Evolutionary conservation across 2,888 invertebrate species (phyloP).

Genomic region (Agrenia bidenticulata): DNA sequence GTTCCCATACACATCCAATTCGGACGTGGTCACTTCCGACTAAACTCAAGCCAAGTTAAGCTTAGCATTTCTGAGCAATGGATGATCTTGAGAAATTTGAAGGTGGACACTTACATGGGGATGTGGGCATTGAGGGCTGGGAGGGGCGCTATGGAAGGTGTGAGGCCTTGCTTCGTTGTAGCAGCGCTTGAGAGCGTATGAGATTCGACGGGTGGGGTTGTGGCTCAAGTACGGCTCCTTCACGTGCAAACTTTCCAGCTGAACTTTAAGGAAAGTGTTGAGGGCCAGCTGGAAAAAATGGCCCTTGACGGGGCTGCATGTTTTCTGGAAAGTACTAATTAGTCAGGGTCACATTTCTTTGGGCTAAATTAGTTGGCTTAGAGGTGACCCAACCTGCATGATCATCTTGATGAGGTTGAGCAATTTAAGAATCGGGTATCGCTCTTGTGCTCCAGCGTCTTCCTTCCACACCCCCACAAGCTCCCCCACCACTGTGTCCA

Average conservation of each 20-base stretch:
- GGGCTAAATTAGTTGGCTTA: background rate
- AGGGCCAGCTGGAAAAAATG: conserved; percentile 17
- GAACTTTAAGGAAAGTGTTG: conserved; percentile 15
- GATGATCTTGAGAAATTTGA: too few species aligned
- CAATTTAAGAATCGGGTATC: conserved; percentile 25
- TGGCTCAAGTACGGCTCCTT: conserved; percentile 17
- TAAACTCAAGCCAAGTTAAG: background rate
- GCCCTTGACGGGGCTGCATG: conserved; percentile 8
- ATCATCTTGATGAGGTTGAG: conserved; percentile 26
- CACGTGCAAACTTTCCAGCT: conserved; percentile 17
- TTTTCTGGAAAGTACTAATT: conserved; percentile 10
- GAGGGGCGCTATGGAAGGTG: conserved; percentile 18
- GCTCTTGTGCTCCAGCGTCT: background rate
- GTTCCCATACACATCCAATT: conserved; percentile 1
- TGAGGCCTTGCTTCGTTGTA: conserved; percentile 12
- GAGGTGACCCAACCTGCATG: conserved; percentile 23
- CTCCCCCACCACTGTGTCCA: background rate
- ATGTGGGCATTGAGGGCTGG: too few species aligned
- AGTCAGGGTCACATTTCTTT: background rate
- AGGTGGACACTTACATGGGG: too few species aligned
- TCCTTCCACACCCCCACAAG: background rate
- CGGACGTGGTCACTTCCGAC: background rate
- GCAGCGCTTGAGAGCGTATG: conserved; percentile 11
- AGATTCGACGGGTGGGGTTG: conserved; percentile 3
- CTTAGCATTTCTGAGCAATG: too few species aligned